Conservation (phyloP, 2,888 invertebrate species). For the Nephrocerus scutellatus region DNA sequence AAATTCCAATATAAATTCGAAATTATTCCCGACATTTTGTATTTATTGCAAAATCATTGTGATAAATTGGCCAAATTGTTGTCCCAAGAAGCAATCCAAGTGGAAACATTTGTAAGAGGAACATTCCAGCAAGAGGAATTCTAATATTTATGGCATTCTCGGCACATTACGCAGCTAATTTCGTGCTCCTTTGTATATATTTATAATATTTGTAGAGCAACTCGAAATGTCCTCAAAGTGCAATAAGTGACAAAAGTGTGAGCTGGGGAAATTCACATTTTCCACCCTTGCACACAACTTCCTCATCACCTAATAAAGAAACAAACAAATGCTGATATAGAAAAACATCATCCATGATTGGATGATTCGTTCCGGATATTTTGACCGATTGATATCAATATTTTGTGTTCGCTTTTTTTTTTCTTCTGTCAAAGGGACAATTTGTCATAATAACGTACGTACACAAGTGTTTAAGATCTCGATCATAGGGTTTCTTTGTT, state of each 20-base stretch:
- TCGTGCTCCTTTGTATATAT: constrained; percentile 10
- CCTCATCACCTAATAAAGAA: constrained; percentile 11
- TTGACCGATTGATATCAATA: constrained; percentile 24
- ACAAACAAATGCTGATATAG: no score
- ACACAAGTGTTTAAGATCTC: no score
- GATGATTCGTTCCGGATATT: constrained; percentile 23
- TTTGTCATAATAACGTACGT: no score
- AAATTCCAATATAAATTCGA: neutral
- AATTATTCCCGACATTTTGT: constrained; percentile 12
- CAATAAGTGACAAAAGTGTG: constrained; percentile 4
- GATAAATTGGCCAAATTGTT: constrained; percentile 22
- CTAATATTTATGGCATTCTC: constrained; percentile 23
- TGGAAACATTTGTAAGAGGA: constrained; percentile 18
- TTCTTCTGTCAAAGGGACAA: constrained; percentile 14
- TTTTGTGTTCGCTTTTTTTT: constrained; percentile 9
- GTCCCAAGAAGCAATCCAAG: constrained; percentile 17
- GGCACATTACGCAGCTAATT: constrained; percentile 25
- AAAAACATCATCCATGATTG: no score
- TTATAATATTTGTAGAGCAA: neutral
- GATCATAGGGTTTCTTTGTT: no score
- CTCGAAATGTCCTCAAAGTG: neutral
- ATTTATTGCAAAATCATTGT: constrained; percentile 26
- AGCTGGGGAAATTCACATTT: neutral
- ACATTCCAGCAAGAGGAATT: constrained; percentile 5
- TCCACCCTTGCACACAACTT: neutral